phyloP scores from a whole-genome alignment of 2,113 vertebrate species.

The Leptodactylus fuscus region DNA sequence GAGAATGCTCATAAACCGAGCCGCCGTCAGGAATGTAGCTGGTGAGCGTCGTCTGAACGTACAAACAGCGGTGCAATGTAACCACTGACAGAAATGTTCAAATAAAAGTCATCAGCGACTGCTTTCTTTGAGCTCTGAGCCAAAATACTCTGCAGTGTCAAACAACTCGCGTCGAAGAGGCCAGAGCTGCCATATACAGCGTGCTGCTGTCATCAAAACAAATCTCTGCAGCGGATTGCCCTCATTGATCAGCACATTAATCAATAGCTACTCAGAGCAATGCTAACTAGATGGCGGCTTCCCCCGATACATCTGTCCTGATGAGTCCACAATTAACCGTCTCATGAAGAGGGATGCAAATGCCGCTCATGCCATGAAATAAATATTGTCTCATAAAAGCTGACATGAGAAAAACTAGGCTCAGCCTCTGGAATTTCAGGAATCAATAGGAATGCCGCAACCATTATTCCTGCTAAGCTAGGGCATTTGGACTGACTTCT shows the following conservation, averaged over 20 bases:
- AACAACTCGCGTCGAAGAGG: slow-evolving; percentile 64
- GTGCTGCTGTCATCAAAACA: slow-evolving; percentile 73
- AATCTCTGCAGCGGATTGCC: slow-evolving; percentile 75
- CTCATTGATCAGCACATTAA: slow-evolving; percentile 71
- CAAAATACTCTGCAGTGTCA: slow-evolving; percentile 70
- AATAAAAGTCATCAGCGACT: slow-evolving; percentile 62
- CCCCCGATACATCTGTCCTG: slow-evolving; percentile 60
- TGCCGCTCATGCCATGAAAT: slow-evolving; percentile 48
- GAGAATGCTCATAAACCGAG: slow-evolving; percentile 67
- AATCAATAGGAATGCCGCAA: slow-evolving; percentile 66
- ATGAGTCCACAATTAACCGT: slow-evolving; percentile 62
- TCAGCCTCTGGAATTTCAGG: slow-evolving; percentile 46
- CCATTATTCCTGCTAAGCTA: slow-evolving; percentile 62
- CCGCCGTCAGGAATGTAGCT: slow-evolving; percentile 66
- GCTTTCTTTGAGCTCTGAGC: slow-evolving; percentile 65
- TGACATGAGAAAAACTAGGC: slow-evolving; percentile 54
- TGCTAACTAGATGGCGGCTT: slow-evolving; percentile 59
- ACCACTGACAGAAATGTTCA: slow-evolving; percentile 62
- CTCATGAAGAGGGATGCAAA: slow-evolving; percentile 57
- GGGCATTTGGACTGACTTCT: slow-evolving; percentile 47
- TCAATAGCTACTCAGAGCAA: slow-evolving; percentile 59
- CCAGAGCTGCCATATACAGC: slow-evolving; percentile 63
- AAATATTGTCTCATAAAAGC: slow-evolving; percentile 63
- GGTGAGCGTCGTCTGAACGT: slow-evolving; percentile 66
- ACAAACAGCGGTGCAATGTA: slow-evolving; percentile 62